Evolutionary conservation across 2,888 invertebrate species (phyloP), one percentile per base, ranked within the genome.

Genomic region (Theristus sp.): DNA sequence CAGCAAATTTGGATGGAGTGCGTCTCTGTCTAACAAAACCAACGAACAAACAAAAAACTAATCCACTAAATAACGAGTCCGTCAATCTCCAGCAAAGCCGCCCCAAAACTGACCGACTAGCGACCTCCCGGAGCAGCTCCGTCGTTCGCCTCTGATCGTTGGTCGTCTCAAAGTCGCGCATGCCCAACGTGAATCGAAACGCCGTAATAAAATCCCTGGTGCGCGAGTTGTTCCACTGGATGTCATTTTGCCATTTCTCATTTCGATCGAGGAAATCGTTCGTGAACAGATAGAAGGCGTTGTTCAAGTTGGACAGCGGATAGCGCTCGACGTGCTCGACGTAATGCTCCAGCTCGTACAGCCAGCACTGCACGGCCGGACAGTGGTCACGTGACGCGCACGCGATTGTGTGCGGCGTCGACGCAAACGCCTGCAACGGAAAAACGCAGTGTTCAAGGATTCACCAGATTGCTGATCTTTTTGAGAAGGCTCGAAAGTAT

Each of bases 351-450:
- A 73, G 70, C 57, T 72, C 72, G 24, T 65, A 56, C 64, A 73
- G 57, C 73, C 72, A 73, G 56, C 70, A 71, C 59, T 72, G 68
- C 10, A 71, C 65, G 1, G 69, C 70, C n/a, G n/a, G n/a, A n/a
- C n/a, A n/a, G n/a, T n/a, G n/a, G n/a, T n/a, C n/a, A n/a, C n/a
- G n/a, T 47, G 70, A 69, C 56, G 65, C 66, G 22, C 1, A 2
- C 27, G 72, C 72, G 54, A 72, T 69, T 24, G 72, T 67, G 63
- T 73, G 72, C 17, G 62, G 61, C n/a, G 70, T 69, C 55, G 68
- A 70, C 25, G 71, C 70, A 61, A 72, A 71, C 24, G 49, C 49
- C 49, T 49, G 24, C 13, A 49, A 20, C 24, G 38, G 6, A n/a
- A n/a, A n/a, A n/a, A n/a, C n/a, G n/a, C n/a, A n/a, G n/a, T n/a